Percentiles rank a stretch among this genome's conserved stretches.
Conservation (phyloP, 2,888 invertebrate species). For the Serrognathus titanus region DNA sequence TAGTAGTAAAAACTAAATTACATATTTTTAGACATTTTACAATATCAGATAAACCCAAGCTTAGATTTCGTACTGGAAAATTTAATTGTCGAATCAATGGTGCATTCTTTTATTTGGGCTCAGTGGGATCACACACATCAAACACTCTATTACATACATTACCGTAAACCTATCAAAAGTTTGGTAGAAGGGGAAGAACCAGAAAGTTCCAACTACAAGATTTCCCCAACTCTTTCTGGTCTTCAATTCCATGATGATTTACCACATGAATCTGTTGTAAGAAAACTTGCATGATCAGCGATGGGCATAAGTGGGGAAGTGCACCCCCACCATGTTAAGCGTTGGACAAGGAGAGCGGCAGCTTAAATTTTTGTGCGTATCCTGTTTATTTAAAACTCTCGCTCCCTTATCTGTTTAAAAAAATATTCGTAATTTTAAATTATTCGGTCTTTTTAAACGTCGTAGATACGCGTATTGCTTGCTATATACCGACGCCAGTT, state of each 20-base stretch:
- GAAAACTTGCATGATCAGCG: slow-evolving; percentile 31
- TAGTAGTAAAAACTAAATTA: background rate
- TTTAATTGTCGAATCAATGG: slow-evolving; percentile 51
- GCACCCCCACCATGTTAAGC: too few relatives aligned
- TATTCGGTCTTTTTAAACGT: too few relatives aligned
- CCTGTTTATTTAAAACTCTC: too few relatives aligned
- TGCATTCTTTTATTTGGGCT: slow-evolving; percentile 77
- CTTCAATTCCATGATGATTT: slow-evolving; percentile 83
- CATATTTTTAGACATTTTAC: slow-evolving; percentile 40
- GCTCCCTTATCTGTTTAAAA: too few relatives aligned
- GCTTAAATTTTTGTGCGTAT: too few relatives aligned
- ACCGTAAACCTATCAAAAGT: slow-evolving; percentile 66
- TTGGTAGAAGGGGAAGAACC: slow-evolving; percentile 64
- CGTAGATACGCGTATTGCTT: too few relatives aligned
- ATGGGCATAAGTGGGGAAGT: too few relatives aligned
- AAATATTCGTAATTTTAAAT: too few relatives aligned
- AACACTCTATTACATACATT: slow-evolving; percentile 80
- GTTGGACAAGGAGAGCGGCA: too few relatives aligned
- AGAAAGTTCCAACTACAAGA: slow-evolving; percentile 57
- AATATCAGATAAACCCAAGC: slow-evolving; percentile 41
- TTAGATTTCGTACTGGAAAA: slow-evolving; percentile 26
- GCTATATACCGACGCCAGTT: too few relatives aligned
- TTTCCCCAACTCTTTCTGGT: slow-evolving; percentile 74
- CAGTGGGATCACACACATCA: slow-evolving; percentile 80
- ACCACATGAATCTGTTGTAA: slow-evolving; percentile 83